Evolutionary conservation across 1,140 invertebrate genomes (phyloP).

Genomic region (Lepeophtheirus salmonis): DNA sequence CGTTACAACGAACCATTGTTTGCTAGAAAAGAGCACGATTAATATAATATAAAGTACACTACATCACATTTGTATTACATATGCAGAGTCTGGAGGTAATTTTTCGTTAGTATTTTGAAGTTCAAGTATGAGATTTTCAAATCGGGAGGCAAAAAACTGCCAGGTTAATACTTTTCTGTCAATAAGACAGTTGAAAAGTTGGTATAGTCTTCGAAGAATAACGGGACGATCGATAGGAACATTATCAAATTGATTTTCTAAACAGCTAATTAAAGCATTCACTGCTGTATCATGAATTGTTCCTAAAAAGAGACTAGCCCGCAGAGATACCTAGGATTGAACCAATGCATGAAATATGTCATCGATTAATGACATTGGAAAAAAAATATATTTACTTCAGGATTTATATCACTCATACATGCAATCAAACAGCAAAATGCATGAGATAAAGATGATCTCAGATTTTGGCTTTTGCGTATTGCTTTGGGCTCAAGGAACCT

Average conservation of each 20-base stretch:
- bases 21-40: neutral
- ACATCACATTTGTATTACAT: neutral
- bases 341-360: no score
- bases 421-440: constrained; percentile 91
- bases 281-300: constrained; percentile 22
- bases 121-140: constrained; percentile 87
- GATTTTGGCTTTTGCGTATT: constrained; percentile 52
- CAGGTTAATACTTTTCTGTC: constrained; percentile 77
- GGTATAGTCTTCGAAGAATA: constrained; percentile 87
- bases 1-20: neutral
- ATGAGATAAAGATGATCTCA: constrained; percentile 85
- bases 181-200: constrained; percentile 76
- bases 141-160: constrained; percentile 95
- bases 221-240: constrained; percentile 90
- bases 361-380: no score
- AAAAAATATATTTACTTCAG: constrained; percentile 46
- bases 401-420: constrained; percentile 84
- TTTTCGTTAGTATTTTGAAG: constrained; percentile 39
- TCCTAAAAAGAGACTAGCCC: constrained; percentile 20
- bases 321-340: constrained; percentile 9
- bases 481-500: constrained; percentile 77
- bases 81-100: neutral
- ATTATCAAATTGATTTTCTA: constrained; percentile 77
- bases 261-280: constrained; percentile 58
- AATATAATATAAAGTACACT: no score